A percentile compares a stretch with the other conserved stretches of the same genome.
Conservation (phyloP, 2,113 vertebrate genomes). For the Syngnathus typhle region DNA sequence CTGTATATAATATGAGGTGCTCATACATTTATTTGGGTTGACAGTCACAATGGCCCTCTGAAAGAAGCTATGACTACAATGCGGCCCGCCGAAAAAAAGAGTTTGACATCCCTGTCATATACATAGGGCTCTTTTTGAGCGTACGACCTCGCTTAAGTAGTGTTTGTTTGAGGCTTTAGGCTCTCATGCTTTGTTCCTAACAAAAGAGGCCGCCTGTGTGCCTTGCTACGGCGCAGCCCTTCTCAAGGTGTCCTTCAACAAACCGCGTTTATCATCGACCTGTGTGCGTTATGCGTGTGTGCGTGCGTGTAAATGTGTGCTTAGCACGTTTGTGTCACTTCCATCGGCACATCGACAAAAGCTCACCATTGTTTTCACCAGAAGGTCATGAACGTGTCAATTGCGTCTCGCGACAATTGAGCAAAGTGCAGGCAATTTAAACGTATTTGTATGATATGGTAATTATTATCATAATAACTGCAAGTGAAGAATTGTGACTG, state of each 20-base stretch:
- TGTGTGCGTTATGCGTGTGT: neutral
- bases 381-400: conserved; percentile 36
- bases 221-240: neutral
- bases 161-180: neutral
- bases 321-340: conserved; percentile 11
- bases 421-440: conserved; percentile 10
- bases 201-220: neutral
- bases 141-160: neutral
- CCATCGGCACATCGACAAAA: conserved; percentile 22
- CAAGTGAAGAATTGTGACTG: conserved; percentile 15
- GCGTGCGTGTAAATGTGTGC: neutral
- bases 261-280: conserved; percentile 17
- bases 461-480: conserved; percentile 24
- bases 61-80: too few relatives aligned
- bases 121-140: neutral
- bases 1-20: too few relatives aligned
- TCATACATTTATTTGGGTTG: too few relatives aligned
- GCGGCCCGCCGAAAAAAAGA: too few relatives aligned
- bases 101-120: neutral
- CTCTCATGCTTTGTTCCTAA: neutral
- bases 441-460: conserved; percentile 6
- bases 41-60: too few relatives aligned
- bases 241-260: conserved; percentile 31
- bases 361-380: conserved; percentile 13
- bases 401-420: conserved; percentile 21